phyloP scores from a whole-genome alignment of 2,888 invertebrate species.

The Neocrepidodera transversa region DNA sequence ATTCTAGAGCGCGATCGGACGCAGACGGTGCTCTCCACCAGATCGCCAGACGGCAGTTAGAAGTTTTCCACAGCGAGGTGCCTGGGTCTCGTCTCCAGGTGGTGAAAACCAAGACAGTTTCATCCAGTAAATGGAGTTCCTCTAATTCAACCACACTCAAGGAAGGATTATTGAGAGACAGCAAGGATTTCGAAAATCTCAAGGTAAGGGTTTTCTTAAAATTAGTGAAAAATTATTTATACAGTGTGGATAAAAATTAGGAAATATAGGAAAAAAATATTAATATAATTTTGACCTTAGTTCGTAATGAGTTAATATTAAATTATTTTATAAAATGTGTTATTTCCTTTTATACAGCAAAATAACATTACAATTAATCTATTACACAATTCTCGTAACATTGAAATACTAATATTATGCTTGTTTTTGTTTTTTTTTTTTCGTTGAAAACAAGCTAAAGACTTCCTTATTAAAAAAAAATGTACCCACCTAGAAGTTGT shows the following conservation, averaged over 20 bases:
- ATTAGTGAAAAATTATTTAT: too few relatives aligned
- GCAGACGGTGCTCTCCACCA: conserved; percentile 64
- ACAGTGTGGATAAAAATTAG: not conserved
- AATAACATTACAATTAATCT: conserved; percentile 7
- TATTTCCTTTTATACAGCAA: conserved; percentile 12
- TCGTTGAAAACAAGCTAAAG: conserved; percentile 13
- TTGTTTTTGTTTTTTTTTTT: conserved; percentile 13
- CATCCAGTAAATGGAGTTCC: conserved; percentile 54
- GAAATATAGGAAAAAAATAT: too few relatives aligned
- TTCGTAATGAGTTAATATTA: conserved; percentile 6
- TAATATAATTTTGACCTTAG: too few relatives aligned
- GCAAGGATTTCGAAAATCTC: conserved; percentile 55
- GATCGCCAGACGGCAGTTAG: conserved; percentile 67
- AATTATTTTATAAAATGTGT: conserved; percentile 16
- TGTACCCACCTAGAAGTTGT: conserved; percentile 2
- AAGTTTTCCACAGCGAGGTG: conserved; percentile 74
- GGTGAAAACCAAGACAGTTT: conserved; percentile 68
- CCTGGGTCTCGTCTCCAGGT: conserved; percentile 75
- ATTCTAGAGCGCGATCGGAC: conserved; percentile 63
- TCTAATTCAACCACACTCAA: not conserved
- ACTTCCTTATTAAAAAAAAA: conserved; percentile 14
- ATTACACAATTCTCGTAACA: conserved; percentile 24
- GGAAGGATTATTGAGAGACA: conserved; percentile 3
- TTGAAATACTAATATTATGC: conserved; percentile 12
- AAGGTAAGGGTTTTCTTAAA: conserved; percentile 53